Evolutionary conservation across 2,797 vertebrate genomes (phyloP).

Genomic region (Cyprinella venusta): DNA sequence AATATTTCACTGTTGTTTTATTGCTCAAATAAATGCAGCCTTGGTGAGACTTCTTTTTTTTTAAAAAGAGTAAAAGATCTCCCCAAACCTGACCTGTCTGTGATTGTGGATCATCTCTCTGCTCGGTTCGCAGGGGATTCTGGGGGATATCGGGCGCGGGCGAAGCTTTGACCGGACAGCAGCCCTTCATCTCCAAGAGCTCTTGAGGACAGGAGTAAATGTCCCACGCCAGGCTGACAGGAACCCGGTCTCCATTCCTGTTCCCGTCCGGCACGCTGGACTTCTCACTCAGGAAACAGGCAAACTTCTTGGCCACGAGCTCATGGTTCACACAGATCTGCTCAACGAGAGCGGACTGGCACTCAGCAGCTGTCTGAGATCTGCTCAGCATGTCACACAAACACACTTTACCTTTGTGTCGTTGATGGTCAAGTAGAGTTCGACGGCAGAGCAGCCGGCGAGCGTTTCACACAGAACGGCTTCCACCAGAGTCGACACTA

Average conservation of each 20-base stretch:
- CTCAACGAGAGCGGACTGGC: conserved; percentile 29
- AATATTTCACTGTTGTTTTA: not conserved
- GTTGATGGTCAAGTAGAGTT: conserved; percentile 84
- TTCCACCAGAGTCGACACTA: conserved; percentile 81
- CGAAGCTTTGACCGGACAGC: conserved; percentile 33
- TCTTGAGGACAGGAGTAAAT: conserved; percentile 57
- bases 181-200: conserved; percentile 49
- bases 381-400: too few species aligned
- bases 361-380: not conserved
- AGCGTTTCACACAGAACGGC: conserved; percentile 78
- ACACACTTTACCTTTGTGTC: conserved; percentile 80
- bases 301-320: conserved; percentile 88
- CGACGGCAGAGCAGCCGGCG: conserved; percentile 76
- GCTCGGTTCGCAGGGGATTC: not conserved
- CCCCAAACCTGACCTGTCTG: not conserved
- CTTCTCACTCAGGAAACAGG: conserved; percentile 65
- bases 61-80: not conserved
- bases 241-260: conserved; percentile 45
- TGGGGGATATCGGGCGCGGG: not conserved
- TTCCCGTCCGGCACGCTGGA: conserved; percentile 14
- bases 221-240: conserved; percentile 64
- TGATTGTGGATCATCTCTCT: not conserved
- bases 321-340: conserved; percentile 94
- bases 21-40: not conserved
- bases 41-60: not conserved